These are phyloP conservation scores for Torymus aiolomorphi DNA, from an alignment of 2,888 invertebrate species.

Conservation along the genomic window DNA sequence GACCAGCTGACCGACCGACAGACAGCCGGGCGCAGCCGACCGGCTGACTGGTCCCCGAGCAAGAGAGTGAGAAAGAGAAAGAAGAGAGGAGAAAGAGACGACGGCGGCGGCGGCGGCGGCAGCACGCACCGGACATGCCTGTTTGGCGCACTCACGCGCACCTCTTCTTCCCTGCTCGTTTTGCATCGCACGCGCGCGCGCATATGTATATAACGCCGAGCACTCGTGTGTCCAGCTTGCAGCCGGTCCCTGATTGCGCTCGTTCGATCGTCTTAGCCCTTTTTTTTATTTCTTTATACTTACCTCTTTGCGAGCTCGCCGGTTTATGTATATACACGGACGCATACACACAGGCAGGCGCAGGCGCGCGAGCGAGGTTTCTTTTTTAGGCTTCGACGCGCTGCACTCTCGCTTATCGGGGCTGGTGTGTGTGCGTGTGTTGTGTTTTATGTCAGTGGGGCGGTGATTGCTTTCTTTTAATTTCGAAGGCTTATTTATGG, in stretches of 20 bases:
- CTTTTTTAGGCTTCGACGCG: background rate
- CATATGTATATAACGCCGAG: constrained; percentile 4
- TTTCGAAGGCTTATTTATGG: background rate
- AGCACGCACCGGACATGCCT: constrained; percentile 31
- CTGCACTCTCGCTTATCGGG: background rate
- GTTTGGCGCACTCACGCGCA: constrained; percentile 3
- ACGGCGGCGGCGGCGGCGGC: background rate
- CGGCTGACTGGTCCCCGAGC: constrained; percentile 10
- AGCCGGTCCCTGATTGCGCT: constrained; percentile 33
- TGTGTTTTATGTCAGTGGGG: background rate
- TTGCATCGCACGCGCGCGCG: background rate
- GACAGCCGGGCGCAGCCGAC: constrained; percentile 8
- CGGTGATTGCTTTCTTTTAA: constrained; percentile 8
- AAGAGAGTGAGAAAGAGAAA: constrained; percentile 12
- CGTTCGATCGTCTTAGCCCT: background rate
- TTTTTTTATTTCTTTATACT: background rate
- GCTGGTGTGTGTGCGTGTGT: background rate
- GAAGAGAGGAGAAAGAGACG: background rate
- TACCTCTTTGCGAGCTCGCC: background rate
- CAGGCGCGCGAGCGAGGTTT: too few relatives aligned
- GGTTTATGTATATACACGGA: background rate
- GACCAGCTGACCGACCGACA: constrained; percentile 35
- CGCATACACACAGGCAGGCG: too few relatives aligned
- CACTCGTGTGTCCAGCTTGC: background rate
- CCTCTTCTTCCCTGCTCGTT: background rate